phyloP scores from a whole-genome alignment of 2,888 invertebrate genomes.

The Leuctra nigra region DNA sequence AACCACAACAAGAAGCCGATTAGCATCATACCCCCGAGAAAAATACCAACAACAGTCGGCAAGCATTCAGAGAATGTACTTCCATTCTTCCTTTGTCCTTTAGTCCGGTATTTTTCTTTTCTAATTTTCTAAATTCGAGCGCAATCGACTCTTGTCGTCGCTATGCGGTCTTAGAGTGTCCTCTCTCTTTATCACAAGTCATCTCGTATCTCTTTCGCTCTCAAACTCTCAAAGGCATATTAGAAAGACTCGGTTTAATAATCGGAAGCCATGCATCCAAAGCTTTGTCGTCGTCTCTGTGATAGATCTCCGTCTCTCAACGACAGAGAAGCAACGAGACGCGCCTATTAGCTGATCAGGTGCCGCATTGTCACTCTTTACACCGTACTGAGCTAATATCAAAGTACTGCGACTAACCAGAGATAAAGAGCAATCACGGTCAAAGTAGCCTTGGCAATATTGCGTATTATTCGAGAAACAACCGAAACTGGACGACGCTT shows the following conservation, averaged over 20 bases:
- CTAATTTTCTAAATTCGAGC: conserved; percentile 21
- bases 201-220: conserved; percentile 1
- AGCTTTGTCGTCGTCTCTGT: not conserved
- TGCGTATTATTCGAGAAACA: too few species aligned
- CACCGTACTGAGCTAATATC: conserved; percentile 4
- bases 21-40: conserved; percentile 22
- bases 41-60: conserved; percentile 12
- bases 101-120: conserved; percentile 23
- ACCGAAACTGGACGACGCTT: not conserved
- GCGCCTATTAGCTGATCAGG: conserved; percentile 12
- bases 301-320: not conserved
- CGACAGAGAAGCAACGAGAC: conserved; percentile 6
- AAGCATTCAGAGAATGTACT: conserved; percentile 16
- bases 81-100: conserved; percentile 20
- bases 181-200: not conserved
- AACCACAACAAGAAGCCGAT: conserved; percentile 25
- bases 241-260: conserved; percentile 14
- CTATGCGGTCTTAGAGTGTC: not conserved
- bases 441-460: too few species aligned
- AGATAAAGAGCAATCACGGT: not conserved
- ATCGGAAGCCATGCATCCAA: conserved; percentile 14
- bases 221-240: conserved; percentile 12
- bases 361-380: not conserved
- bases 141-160: conserved; percentile 7
- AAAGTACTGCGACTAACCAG: not conserved